Percentiles rank a stretch among this genome's conserved stretches.
Conservation (phyloP, 2,113 vertebrate genomes). For the Hylia prasina region DNA sequence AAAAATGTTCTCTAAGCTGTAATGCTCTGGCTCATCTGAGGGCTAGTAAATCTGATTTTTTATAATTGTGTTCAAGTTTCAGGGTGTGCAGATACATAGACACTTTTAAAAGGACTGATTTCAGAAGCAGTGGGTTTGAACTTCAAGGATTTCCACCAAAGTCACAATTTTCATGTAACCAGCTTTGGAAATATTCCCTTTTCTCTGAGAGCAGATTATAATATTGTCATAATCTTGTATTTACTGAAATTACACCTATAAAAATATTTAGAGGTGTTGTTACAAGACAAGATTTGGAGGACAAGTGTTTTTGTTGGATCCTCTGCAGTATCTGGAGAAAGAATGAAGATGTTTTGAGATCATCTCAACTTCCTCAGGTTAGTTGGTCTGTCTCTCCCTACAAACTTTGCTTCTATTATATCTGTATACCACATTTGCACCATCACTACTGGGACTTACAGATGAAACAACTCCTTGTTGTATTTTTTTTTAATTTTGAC, state of each 20-base stretch:
- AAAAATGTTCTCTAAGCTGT: background rate
- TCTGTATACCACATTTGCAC: background rate
- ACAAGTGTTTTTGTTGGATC: background rate
- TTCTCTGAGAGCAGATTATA: background rate
- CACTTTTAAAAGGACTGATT: background rate
- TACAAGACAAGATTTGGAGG: background rate
- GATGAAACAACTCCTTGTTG: background rate
- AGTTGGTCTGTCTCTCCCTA: background rate
- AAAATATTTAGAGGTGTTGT: background rate
- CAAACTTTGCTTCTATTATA: background rate
- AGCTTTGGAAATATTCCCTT: background rate
- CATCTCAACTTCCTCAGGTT: background rate
- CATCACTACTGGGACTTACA: background rate
- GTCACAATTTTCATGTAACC: background rate
- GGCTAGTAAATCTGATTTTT: background rate
- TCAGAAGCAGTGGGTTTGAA: background rate
- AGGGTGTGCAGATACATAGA: background rate
- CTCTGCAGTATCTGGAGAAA: background rate
- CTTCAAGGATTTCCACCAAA: background rate
- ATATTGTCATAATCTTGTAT: background rate
- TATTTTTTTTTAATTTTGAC: background rate
- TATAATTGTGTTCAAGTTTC: background rate
- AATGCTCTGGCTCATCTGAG: background rate
- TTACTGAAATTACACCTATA: background rate
- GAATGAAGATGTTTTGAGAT: background rate